Evolutionary conservation across 2,797 vertebrate genomes (phyloP), one percentile per base, ranked within the genome.

Genomic region (Characodon lateralis): DNA sequence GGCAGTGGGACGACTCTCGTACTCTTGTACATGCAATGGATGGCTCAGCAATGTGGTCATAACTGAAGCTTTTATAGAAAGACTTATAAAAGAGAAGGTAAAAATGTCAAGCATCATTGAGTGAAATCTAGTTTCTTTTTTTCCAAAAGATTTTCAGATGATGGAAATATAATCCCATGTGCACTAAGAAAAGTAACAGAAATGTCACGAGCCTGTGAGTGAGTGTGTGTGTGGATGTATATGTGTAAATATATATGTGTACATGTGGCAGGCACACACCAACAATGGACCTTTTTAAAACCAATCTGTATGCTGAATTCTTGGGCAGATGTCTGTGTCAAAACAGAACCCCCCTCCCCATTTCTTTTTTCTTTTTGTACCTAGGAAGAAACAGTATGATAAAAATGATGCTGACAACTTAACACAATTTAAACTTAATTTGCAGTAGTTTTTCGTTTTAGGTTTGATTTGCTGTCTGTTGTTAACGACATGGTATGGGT

Each of bases 211-310:
- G 90, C 91, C 88, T 90, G 92, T 53, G 83, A 89, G 90, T 78
- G 91, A 83, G 83, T 84, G 80, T 18, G 75, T 69, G 86, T 63
- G 83, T 78, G 82, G 46, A 86, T 89, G 89, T 92, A 87, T 83
- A 89, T 93, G 90, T 95, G 92, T 94, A 94, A 92, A 94, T 95
- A 95, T 92, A 93, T 93, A 91, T 94, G 92, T 94, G 92, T 94
- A 94, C 93, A 94, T 94, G 91, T 93, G 92, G 93, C 91, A 93
- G 93, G 93, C 93, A 93, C 93, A 93, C 92, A 92, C 89, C 88
- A 88, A 91, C 88, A 89, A 88, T 94, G 89, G 93, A 93, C 90
- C 90, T 93, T 94, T 93, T 91, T 88, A 77, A 92, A 91, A 88
- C 89, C 88, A 92, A 88, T 92, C 91, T 86, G 89, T 93, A 92